Base-by-base conservation (phyloP, 2,888 invertebrate species). In the Dysmachus trigonus region DNA sequence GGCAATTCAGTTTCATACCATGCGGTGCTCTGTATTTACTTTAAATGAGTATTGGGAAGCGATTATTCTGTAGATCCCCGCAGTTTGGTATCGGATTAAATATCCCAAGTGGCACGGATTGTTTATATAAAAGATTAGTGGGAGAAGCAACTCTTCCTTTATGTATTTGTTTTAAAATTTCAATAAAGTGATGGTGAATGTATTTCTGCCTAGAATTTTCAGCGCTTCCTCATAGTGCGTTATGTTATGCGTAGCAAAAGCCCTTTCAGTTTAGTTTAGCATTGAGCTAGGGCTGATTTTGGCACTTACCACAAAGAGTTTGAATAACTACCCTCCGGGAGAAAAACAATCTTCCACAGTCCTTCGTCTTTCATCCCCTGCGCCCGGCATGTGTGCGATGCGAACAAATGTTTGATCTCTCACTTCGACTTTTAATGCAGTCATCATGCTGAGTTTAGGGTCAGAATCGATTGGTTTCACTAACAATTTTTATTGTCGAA, bases 381-480 rank as follows among this genome's bases (percentile, higher is more conserved):
- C 74, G 7, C 22, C 22, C 38, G 30, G 41, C 30, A 22, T 82
- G 41, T 38, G 38, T 27, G 35, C 83, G 72, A 30, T 27, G 35
- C 83, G 72, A 30, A 72, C 83, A 83, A 83, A 72, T 83, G 83
- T 83, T 83, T 83, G 72, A 83, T 83, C 72, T 83, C 83, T 83
- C 41, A 38, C 83, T 71, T 72, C 72, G 41, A 10, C 18, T 18
- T 83, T 83, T 85, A 85, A 85, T 87, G 74, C 85, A 86, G 87
- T 86, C 87, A 87, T 87, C 86, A 87, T 72, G 79, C 72, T 38
- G n/a, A 72, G 35, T 72, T 41, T 31, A 71, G 83, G 83, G 83
- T 84, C 33, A 31, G 13, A 86, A 87, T 86, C 87, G 85, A 86
- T 87, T 86, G 87, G 87, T 86, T 82, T 87, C 87, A 85, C 86